These are phyloP conservation scores for Drosophila pullipes DNA, from an alignment of 2,888 invertebrate genomes.

Conservation along the genomic window DNA sequence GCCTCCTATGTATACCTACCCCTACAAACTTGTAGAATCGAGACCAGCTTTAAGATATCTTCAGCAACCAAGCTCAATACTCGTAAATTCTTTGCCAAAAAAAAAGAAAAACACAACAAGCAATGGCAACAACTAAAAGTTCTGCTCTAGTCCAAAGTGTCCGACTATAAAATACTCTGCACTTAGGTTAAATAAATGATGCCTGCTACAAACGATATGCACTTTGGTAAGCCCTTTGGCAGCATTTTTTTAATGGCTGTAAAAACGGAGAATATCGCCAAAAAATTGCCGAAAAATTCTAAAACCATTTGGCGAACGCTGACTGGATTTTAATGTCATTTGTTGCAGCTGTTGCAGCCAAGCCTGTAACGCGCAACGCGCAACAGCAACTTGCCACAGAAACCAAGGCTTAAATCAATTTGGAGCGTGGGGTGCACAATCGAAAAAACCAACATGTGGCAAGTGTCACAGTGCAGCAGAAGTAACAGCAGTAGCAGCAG, in stretches of 20 bases:
- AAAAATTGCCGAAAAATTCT: slow-evolving; percentile 40
- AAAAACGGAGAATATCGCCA: slow-evolving; percentile 9
- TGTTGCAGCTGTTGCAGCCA: slow-evolving; percentile 63
- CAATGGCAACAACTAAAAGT: not conserved
- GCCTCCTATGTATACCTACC: not conserved
- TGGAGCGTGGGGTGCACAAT: slow-evolving; percentile 28
- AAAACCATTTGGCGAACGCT: slow-evolving; percentile 45
- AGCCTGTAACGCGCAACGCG: slow-evolving; percentile 5
- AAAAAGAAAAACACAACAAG: not conserved
- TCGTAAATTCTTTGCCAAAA: slow-evolving; percentile 35
- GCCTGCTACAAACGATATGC: not conserved
- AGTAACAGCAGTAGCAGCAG: slow-evolving; percentile 6
- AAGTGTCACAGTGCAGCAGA: slow-evolving; percentile 51
- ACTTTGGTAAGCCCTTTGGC: not conserved
- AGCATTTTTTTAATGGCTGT: not conserved
- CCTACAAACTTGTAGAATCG: not conserved
- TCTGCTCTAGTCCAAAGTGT: not conserved
- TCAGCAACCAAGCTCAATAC: not conserved
- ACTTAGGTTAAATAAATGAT: not conserved
- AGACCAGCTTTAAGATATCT: slow-evolving; percentile 34
- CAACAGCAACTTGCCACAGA: slow-evolving; percentile 40
- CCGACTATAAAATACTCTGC: not conserved
- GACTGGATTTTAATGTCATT: slow-evolving; percentile 74
- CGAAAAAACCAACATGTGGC: slow-evolving; percentile 68
- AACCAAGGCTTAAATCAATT: slow-evolving; percentile 71